Percentiles rank a stretch among this genome's conserved stretches.
Conservation (phyloP, 2,888 invertebrate species). For the Perithous albicinctus region DNA sequence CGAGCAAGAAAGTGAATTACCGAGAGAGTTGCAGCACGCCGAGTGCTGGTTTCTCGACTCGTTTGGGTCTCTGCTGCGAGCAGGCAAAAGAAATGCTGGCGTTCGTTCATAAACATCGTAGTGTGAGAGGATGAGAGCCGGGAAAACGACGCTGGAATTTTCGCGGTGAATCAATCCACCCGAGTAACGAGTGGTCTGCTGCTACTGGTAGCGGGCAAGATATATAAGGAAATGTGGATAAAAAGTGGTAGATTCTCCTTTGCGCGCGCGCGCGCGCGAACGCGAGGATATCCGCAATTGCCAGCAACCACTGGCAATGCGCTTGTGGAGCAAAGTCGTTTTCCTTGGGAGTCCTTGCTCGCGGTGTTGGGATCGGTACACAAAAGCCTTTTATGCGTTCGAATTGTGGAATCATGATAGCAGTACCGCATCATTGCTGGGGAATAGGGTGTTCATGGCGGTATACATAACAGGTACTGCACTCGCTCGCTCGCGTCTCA, state of each 20-base stretch:
- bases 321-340: slow-evolving; percentile 57
- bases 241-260: slow-evolving; percentile 52
- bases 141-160: slow-evolving; percentile 64
- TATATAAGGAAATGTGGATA: slow-evolving; percentile 40
- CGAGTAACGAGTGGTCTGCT: slow-evolving; percentile 56
- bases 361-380: slow-evolving; percentile 22
- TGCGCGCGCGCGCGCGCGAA: slow-evolving; percentile 28
- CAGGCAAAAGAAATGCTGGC: slow-evolving; percentile 48
- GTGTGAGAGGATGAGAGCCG: slow-evolving; percentile 23
- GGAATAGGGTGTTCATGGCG: slow-evolving; percentile 71
- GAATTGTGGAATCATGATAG: slow-evolving; percentile 64
- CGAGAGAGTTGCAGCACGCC: slow-evolving; percentile 38
- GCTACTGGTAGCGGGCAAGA: slow-evolving; percentile 21
- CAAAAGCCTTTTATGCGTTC: slow-evolving; percentile 48
- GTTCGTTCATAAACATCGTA: slow-evolving; percentile 36
- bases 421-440: slow-evolving; percentile 58
- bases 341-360: slow-evolving; percentile 57
- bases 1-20: slow-evolving; percentile 58
- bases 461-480: slow-evolving; percentile 39
- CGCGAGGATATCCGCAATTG: slow-evolving; percentile 68
- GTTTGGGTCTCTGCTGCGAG: slow-evolving; percentile 45
- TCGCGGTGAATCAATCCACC: slow-evolving; percentile 64
- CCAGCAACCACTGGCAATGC: slow-evolving; percentile 21
- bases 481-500: slow-evolving; percentile 74
- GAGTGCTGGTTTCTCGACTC: slow-evolving; percentile 30